Evolutionary conservation across 2,797 vertebrate species (phyloP), one percentile per base, ranked within the genome.

Genomic region (Melanogrammus aeglefinus): DNA sequence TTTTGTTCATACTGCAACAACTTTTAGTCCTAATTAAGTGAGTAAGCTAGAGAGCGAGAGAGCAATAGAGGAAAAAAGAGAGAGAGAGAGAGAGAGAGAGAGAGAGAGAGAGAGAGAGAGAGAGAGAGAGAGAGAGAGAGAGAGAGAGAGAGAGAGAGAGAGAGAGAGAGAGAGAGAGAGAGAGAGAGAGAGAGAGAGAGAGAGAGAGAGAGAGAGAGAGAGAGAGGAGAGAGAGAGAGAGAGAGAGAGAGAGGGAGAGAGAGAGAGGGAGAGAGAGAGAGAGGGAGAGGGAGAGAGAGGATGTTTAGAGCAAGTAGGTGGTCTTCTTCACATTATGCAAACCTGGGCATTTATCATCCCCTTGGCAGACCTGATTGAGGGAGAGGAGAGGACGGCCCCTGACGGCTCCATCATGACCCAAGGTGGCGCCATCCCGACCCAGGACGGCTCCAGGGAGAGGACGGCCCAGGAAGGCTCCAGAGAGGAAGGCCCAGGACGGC

Each of bases 351-450:
- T 63, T 77, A 70, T 76, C 77, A 71, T 35, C n/a, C 36, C 63
- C 74, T 69, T 84, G 80, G 82, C 80, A 76, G 81, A 77, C 70
- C 75, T 57, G 18, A 73, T 80, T 72, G 75, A 81, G 10, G 79
- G 77, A 83, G 75, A 77, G 79, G 78, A 85, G 73, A 75, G 81
- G 79, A 75, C 73, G 71, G 51, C 41, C 76, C 77, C 76, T 74
- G 75, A 47, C 81, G 82, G 79, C 79, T 79, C 81, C 74, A 78
- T 82, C 21, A n/a, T 0, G 10, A 5, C 8, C 21, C 63, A 6
- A 21, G 2, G 0, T 1, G 51, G 12, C 41, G 16, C 41, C 10
- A 16, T 47, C 10, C 14, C 13, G 12, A 13, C 44, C 14, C 18
- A 4, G n/a, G 51, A 18, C 7, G 2, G 7, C 18, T 66, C 63